Evolutionary conservation across 2,888 invertebrate species (phyloP), one percentile per base, ranked within the genome.

Genomic region (Troides oblongomaculatus): DNA sequence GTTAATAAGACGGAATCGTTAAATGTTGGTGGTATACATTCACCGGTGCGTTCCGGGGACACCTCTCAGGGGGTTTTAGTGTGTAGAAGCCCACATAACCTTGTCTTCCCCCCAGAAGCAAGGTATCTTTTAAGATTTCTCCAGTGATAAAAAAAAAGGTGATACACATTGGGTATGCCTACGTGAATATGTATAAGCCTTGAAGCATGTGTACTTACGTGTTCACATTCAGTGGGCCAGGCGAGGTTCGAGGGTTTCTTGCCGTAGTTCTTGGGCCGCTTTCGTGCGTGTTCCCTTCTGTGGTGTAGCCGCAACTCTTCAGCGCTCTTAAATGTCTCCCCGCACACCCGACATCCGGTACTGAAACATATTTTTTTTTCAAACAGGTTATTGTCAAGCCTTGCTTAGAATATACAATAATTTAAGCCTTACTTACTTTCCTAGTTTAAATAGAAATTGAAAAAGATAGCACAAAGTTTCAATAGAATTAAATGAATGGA

Each of bases 281-380:
- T 77, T 53, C 83, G 78, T 23, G 91, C 87, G 81, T 91, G 92
- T 71, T 79, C 77, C 46, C 79, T 77, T 0, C 90, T 80, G 76
- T 88, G 87, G 73, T 91, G 91, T 6, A 86, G 36, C 0, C 90
- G 83, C 70, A 89, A 72, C 71, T 86, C 82, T 72, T 91, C 90
- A 1, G 79, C 74, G 50, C 73, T 80, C 1, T 75, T 39, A 80
- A 90, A 89, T 69, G 81, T 78, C 57, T 83, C 84, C 18, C 92
- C 92, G 78, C 92, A 92, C 59, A 84, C 84, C 2, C 89, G 81
- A 64, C 91, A 91, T 0, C 90, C 89, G 68, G 81, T 85, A 50
- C 89, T 90, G 76, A 39, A 62, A 62, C 2, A 43, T 57, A 39
- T 39, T 39, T 8, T 39, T 39, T 39, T 10, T 39, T 39, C 7